Base-by-base conservation (phyloP, 1,140 invertebrate species). In the Eriosoma lanigerum region DNA sequence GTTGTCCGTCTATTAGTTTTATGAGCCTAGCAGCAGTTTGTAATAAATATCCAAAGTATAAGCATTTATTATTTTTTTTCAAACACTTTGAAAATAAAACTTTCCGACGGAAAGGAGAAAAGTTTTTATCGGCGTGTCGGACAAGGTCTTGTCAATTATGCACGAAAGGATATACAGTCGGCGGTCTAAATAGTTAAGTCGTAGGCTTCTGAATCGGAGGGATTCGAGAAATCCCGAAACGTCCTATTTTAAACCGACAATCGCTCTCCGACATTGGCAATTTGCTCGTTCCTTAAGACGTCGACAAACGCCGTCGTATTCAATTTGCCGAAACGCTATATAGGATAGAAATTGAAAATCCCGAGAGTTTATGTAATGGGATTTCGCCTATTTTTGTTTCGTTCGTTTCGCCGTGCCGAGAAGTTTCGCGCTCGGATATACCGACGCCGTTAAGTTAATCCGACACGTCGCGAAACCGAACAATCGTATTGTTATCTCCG, bases 101-200 rank as follows among this genome's bases (percentile, higher is more conserved):
- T 68, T 68, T 68, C 21, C 13, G 13, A 68, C 24, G 4, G 66
- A 15, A 46, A 48, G 26, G 1, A 46, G 1, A 24, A 46, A 46
- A 24, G 38, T 68, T 68, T 68, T 68, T 68, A 68, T 68, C 24
- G 64, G 64, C 4, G 13, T 68, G 38, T 24, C 32, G 44, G 64
- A 68, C 64, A 48, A 48, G 44, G 44, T 46, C 44, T 48, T 48
- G 21, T 68, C 66, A 68, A 48, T 68, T 68, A 68, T 68, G 66
- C 66, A 52, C 4, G 15, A 50, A 50, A n/a, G 68, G 24, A 29
- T 52, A 50, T 52, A 50, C 5, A 48, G n/a, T 48, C 66, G 44
- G 21, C 24, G 66, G 21, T 29, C 15, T 50, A 70, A 70, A 70
- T 19, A 50, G 66, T 70, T 70, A 68, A 68, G 66, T 50, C 21